Base-by-base conservation (phyloP, 2,113 vertebrate genomes). In the Hippolais icterina region DNA sequence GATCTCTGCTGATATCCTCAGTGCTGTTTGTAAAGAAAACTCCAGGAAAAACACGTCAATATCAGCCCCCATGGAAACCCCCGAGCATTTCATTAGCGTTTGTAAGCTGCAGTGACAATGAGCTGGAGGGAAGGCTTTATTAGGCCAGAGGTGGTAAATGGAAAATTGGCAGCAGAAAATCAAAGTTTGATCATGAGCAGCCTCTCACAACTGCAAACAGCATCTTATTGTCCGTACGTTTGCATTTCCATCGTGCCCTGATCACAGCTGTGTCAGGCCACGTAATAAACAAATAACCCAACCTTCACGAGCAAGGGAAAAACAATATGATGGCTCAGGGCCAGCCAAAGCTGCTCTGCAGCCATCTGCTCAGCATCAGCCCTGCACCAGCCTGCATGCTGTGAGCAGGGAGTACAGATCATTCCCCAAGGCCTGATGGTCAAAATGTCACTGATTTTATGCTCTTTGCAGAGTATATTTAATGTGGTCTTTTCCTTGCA, bases 341-440 rank as follows among this genome's bases (percentile, higher is more conserved):
- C 89, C 87, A 96, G 79, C 31, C 35, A 60, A 69, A 91, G 9
- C 23, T 81, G 60, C 85, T 93, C 90, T 56, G 53, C 60, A 88
- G 89, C 94, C 77, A 88, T 91, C 90, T 96, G 94, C 87, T 96
- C 94, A 94, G 89, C 85, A 83, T 93, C 81, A 92, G 75, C 82
- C 64, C 87, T 75, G 75, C 86, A 91, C 81, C 65, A 74, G 60
- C 42, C 87, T 64, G 27, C 6, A 3, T 0, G 0, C 80, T 83
- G 50, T 66, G 60, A 93, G 72, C 0, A 0, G 68, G 33, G 84
- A 86, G 76, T 28, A 89, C 81, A 81, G 87, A 65, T 95, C 93
- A 54, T 76, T 94, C 96, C 91, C 93, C 77, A 72, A 70, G 90
- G 92, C 91, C 68, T 39, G 53, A 22, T 95, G 92, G 91, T 94